These are phyloP conservation scores for Apoda limacodes DNA, from an alignment of 2,888 invertebrate species.

Conservation along the genomic window DNA sequence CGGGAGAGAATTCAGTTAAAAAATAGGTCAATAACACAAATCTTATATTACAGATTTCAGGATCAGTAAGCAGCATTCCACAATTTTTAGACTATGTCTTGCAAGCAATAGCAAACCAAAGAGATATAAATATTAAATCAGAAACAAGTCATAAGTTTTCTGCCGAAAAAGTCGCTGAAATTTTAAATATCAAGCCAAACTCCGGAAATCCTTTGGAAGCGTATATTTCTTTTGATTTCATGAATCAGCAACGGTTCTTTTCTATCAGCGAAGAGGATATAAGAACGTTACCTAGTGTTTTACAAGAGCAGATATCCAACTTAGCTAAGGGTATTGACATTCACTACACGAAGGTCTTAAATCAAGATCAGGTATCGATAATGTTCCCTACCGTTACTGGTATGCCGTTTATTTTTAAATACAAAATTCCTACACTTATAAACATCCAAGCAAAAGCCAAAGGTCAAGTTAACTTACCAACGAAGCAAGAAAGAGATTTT, in stretches of 20 bases:
- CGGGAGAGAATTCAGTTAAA: too few species aligned
- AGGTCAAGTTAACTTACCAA: slow-evolving; percentile 39
- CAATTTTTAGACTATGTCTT: too few species aligned
- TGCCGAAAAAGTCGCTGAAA: too few species aligned
- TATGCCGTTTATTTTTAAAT: slow-evolving; percentile 75
- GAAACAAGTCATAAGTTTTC: too few species aligned
- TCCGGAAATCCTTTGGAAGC: slow-evolving; percentile 71
- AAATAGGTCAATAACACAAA: too few species aligned
- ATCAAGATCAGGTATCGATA: slow-evolving; percentile 68
- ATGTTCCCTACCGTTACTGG: slow-evolving; percentile 80
- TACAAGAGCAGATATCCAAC: slow-evolving; percentile 41
- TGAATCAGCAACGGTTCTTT: slow-evolving; percentile 54
- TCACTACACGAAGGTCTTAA: slow-evolving; percentile 71
- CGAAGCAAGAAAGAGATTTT: slow-evolving; percentile 29
- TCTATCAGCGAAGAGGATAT: slow-evolving; percentile 68
- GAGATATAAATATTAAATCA: too few species aligned
- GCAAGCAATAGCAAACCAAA: too few species aligned
- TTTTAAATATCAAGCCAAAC: slow-evolving; percentile 37
- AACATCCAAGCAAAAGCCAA: slow-evolving; percentile 61
- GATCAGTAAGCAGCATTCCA: slow-evolving; percentile 45
- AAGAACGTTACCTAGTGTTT: slow-evolving; percentile 43
- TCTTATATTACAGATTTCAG: slow-evolving; percentile 37
- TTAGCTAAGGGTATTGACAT: slow-evolving; percentile 58
- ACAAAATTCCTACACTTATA: slow-evolving; percentile 69
- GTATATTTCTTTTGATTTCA: slow-evolving; percentile 46